phyloP scores from a whole-genome alignment of 2,888 invertebrate species.

The Tigriopus californicus region DNA sequence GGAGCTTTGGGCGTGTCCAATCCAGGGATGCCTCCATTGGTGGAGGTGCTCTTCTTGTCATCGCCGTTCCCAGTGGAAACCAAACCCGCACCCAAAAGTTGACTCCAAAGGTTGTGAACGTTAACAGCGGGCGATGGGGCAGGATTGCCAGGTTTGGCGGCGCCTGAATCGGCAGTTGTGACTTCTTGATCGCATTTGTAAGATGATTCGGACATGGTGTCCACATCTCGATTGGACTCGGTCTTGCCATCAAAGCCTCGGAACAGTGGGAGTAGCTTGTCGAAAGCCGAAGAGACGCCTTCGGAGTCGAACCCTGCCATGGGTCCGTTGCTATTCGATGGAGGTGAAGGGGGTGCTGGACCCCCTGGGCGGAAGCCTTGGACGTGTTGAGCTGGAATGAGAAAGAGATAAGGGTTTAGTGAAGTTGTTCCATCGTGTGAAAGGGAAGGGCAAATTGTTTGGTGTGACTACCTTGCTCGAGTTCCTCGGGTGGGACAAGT shows the following conservation, averaged over 20 bases:
- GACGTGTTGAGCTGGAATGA: too few relatives aligned
- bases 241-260: neutral
- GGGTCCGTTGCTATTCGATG: neutral
- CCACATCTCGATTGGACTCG: neutral
- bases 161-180: neutral
- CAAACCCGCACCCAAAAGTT: conserved; percentile 66
- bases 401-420: too few relatives aligned
- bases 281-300: neutral
- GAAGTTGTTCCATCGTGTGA: too few relatives aligned
- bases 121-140: conserved; percentile 30
- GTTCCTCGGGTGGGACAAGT: too few relatives aligned
- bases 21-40: conserved; percentile 10
- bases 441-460: too few relatives aligned
- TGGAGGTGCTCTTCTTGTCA: conserved; percentile 16
- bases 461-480: too few relatives aligned
- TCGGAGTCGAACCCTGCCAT: neutral
- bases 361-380: too few relatives aligned
- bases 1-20: neutral
- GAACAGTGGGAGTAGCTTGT: conserved; percentile 3
- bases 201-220: too few relatives aligned
- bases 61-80: conserved; percentile 28
- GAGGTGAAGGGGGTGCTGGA: too few relatives aligned
- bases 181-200: too few relatives aligned
- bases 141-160: conserved; percentile 20
- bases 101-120: conserved; percentile 63